A percentile compares a stretch with the other conserved stretches of the same genome.
Conservation (phyloP, 2,797 vertebrate species). For the Sebastes vulpes region DNA sequence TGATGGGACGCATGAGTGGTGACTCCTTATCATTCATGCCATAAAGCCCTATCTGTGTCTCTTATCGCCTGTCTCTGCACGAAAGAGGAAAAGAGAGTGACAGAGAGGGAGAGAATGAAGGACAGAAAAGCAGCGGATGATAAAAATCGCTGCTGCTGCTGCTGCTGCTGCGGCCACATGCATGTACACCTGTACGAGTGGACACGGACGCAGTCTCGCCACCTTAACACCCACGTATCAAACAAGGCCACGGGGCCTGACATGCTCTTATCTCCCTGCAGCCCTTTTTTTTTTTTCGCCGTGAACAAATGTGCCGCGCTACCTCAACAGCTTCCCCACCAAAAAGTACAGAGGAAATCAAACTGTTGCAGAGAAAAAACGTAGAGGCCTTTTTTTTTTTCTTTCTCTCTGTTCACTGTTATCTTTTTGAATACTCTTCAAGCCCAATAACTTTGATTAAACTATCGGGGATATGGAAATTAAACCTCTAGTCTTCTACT, state of each 20-base stretch:
- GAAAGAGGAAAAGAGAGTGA: slow-evolving; percentile 66
- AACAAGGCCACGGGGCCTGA: slow-evolving; percentile 69
- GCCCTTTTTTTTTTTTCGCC: slow-evolving; percentile 26
- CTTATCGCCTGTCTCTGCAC: slow-evolving; percentile 73
- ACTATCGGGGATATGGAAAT: slow-evolving; percentile 16
- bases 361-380: slow-evolving; percentile 29
- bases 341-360: slow-evolving; percentile 60
- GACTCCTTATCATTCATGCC: slow-evolving; percentile 78
- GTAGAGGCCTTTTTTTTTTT: background rate
- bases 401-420: background rate
- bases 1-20: slow-evolving; percentile 67
- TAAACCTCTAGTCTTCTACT: background rate
- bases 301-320: slow-evolving; percentile 44
- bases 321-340: slow-evolving; percentile 28
- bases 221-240: slow-evolving; percentile 54
- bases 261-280: slow-evolving; percentile 67
- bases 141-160: slow-evolving; percentile 60
- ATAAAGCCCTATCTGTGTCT: slow-evolving; percentile 76
- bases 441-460: slow-evolving; percentile 31
- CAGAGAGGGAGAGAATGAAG: slow-evolving; percentile 65
- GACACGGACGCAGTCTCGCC: slow-evolving; percentile 46
- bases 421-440: slow-evolving; percentile 28
- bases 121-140: slow-evolving; percentile 57
- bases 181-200: slow-evolving; percentile 70
- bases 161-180: slow-evolving; percentile 60